Evolutionary conservation across 2,113 vertebrate species (phyloP), one percentile per base, ranked within the genome.

Genomic region (Hymenochirus boettgeri): DNA sequence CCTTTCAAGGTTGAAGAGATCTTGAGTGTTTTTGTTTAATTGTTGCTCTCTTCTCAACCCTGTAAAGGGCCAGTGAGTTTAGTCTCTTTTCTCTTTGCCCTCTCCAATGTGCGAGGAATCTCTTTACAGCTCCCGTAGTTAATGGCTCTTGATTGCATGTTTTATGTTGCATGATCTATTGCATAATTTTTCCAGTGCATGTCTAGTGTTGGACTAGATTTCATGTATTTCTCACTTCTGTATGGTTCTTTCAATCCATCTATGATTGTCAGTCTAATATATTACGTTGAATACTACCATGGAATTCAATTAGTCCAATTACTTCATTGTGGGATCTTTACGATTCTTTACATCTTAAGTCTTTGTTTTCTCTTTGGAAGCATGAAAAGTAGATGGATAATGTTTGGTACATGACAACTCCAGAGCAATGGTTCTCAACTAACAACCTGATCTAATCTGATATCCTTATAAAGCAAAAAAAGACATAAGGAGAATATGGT

Each of bases 161-260:
- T 58, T 10, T 57, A 19, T 7, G 37, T 29, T 29, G 65, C 65
- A 67, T 60, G 57, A 29, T 18, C 26, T 53, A 3, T 53, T 60
- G 63, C 63, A 65, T 47, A 1, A 17, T n/a, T n/a, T n/a, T n/a
- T 64, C 25, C 22, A 45, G 17, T 48, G 65, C 65, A 67, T 53
- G 57, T 51, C 45, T n/a, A 25, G 25, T 60, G 7, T 45, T 37
- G 37, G 27, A 8, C 39, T 48, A 21, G 18, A 48, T 48, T 5
- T 22, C 46, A 21, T 48, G 5, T 48, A 48, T 48, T 7, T 1
- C n/a, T n/a, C n/a, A n/a, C n/a, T n/a, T n/a, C n/a, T n/a, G n/a
- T n/a, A n/a, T n/a, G n/a, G n/a, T 23, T 48, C 46, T 48, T 48
- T 12, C n/a, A n/a, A n/a, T n/a, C n/a, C n/a, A 19, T 22, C 45